phyloP scores from a whole-genome alignment of 2,113 vertebrate species.

The Hystrix cristata region DNA sequence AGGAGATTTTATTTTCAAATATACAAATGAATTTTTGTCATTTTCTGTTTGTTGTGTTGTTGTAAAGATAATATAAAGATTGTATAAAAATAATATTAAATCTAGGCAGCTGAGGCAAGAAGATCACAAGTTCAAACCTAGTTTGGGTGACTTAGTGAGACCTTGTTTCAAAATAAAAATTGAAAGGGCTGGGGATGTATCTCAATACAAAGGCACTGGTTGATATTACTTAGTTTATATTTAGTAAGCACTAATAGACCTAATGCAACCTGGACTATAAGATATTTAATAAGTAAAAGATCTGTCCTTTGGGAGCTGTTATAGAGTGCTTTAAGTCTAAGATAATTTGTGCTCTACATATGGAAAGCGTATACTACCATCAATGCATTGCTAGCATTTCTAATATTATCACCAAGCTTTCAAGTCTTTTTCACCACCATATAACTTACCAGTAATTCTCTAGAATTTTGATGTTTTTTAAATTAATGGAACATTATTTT shows the following conservation, averaged over 20 bases:
- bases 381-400: background rate
- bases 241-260: background rate
- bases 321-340: background rate
- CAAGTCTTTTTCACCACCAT: background rate
- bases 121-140: background rate
- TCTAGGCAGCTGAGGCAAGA: background rate
- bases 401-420: background rate
- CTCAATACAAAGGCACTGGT: background rate
- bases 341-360: background rate
- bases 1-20: background rate
- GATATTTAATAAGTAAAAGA: background rate
- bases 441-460: background rate
- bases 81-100: background rate
- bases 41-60: background rate
- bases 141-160: background rate
- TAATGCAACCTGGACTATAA: background rate
- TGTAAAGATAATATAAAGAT: background rate
- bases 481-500: background rate
- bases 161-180: background rate
- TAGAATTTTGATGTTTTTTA: background rate
- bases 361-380: background rate
- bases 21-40: background rate
- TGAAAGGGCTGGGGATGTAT: background rate
- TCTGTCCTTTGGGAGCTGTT: background rate
- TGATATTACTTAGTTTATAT: background rate